These are phyloP conservation scores for Elymnias hypermnestra DNA, from an alignment of 1,140 invertebrate species.

Conservation along the genomic window DNA sequence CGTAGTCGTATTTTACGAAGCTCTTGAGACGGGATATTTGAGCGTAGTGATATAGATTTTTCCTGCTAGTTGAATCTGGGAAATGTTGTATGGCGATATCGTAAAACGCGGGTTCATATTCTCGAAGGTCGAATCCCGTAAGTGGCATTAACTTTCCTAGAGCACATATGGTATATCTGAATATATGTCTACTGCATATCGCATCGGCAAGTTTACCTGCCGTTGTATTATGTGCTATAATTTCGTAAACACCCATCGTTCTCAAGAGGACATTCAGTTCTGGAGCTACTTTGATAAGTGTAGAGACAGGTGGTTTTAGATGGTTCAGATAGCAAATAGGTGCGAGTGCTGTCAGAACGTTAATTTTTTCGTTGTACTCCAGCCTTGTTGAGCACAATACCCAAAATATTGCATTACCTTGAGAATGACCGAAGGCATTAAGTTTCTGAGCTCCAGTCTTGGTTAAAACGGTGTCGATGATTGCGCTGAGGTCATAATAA, in stretches of 20 bases:
- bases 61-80: too few relatives aligned
- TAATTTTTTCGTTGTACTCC: slow-evolving; percentile 72
- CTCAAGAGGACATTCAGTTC: neutral
- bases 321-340: slow-evolving; percentile 24
- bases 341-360: slow-evolving; percentile 25
- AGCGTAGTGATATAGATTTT: too few relatives aligned
- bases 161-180: slow-evolving; percentile 14
- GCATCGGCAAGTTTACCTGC: neutral
- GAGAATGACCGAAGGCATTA: slow-evolving; percentile 78
- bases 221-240: neutral
- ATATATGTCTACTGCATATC: neutral
- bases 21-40: too few relatives aligned
- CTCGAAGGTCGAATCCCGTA: slow-evolving; percentile 16
- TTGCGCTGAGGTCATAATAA: slow-evolving; percentile 75
- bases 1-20: too few relatives aligned
- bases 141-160: slow-evolving; percentile 11
- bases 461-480: slow-evolving; percentile 76
- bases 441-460: slow-evolving; percentile 72
- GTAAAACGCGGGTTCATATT: slow-evolving; percentile 21
- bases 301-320: slow-evolving; percentile 4
- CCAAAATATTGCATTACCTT: slow-evolving; percentile 80
- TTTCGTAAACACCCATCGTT: neutral
- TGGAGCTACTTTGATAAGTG: slow-evolving; percentile 5
- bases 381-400: slow-evolving; percentile 50
- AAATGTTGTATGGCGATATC: too few relatives aligned